Base-by-base conservation (phyloP, 2,888 invertebrate species). In the Eubasilissa splendida region DNA sequence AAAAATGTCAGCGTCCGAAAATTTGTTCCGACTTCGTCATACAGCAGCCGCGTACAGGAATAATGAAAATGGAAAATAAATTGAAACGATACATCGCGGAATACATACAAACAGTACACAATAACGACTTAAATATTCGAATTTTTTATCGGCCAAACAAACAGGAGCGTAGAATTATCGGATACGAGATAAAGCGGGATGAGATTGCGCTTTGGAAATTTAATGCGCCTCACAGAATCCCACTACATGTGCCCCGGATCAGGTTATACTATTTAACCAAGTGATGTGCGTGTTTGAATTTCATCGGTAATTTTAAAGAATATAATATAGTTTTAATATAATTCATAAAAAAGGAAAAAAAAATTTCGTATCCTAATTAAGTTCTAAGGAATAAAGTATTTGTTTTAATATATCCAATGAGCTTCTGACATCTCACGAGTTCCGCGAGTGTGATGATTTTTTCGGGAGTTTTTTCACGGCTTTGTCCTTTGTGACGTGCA, bases 81-180 rank as follows among this genome's bases (percentile, higher is more conserved):
- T 68, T 68, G 68, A 70, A 70, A 70, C 53, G 22, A 33, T 12
- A 68, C 33, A 68, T 68, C 42, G 42, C 7, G 50, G 66, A 33
- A n/a, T 50, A 50, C 66, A 14, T 5, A 11, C 12, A 68, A 14
- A 42, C 66, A n/a, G 33, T 63, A 63, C 42, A 33, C 42, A 31
- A 33, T 63, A 33, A 12, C 7, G 50, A 70, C 70, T 70, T 70
- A 70, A 70, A 70, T 70, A 70, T 70, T 70, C 31, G 53, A 70
- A 70, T 33, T 54, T 70, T 70, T 70, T 33, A 54, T 70, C 70
- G 70, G 22, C 54, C 54, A 70, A 70, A 70, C 70, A 53, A 70
- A 70, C 53, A 54, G 53, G 54, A 14, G 54, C 22, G 22, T 53
- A n/a, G 70, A 53, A 70, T 70, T 31, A 70, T 70, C 70, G 70